phyloP scores from a whole-genome alignment of 2,888 invertebrate genomes.

The Phymatocera aterrima region DNA sequence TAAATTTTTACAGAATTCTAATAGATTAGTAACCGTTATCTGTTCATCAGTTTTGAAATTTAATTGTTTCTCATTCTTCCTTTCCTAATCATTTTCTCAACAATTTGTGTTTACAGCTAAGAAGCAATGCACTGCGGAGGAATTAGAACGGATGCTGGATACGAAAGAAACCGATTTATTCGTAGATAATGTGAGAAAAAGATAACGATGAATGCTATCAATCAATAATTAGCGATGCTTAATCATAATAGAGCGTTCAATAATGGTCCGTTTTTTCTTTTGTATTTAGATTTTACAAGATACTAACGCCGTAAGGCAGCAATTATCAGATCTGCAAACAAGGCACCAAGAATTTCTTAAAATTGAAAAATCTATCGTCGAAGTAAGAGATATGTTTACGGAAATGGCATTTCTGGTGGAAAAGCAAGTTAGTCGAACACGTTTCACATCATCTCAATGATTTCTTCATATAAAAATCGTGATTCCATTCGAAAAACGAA shows the following conservation, averaged over 20 bases:
- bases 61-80: too few relatives aligned
- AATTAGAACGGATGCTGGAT: constrained; percentile 73
- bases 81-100: not conserved
- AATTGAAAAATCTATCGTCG: constrained; percentile 86
- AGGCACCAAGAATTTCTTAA: constrained; percentile 89
- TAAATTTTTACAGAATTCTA: constrained; percentile 63
- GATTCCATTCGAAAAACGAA: not conserved
- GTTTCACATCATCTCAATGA: too few relatives aligned
- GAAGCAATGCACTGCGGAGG: constrained; percentile 69
- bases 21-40: constrained; percentile 9
- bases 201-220: not conserved
- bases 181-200: constrained; percentile 76
- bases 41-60: too few relatives aligned
- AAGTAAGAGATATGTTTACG: constrained; percentile 88
- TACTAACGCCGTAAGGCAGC: constrained; percentile 84
- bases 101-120: constrained; percentile 66
- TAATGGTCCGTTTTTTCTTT: not conserved
- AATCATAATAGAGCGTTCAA: not conserved
- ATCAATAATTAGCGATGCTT: not conserved
- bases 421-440: constrained; percentile 78
- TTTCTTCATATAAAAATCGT: constrained; percentile 23
- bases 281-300: constrained; percentile 84
- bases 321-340: constrained; percentile 88
- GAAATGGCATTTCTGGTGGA: constrained; percentile 90
- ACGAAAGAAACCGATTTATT: constrained; percentile 74